Conservation (phyloP, 2,888 invertebrate species). For the Dicyrtoma fusca region DNA sequence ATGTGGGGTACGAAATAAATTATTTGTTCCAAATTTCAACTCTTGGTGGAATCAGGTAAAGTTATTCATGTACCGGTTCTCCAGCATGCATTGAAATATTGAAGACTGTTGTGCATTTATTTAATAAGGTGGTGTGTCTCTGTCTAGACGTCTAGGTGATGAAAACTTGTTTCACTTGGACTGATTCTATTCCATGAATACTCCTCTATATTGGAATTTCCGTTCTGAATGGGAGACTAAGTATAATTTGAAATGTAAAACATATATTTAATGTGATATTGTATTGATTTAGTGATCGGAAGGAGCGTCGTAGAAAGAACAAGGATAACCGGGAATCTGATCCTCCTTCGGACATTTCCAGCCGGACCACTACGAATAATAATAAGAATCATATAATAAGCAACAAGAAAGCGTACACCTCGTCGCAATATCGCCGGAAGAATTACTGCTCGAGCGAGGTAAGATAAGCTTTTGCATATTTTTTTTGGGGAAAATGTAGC, state of each 20-base stretch:
- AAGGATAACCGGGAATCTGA: constrained; percentile 53
- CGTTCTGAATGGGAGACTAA: too few species aligned
- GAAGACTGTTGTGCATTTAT: too few species aligned
- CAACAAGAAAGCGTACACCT: constrained; percentile 51
- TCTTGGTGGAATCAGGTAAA: too few species aligned
- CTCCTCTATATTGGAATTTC: too few species aligned
- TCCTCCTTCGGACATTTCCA: constrained; percentile 48
- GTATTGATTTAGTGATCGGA: constrained; percentile 50
- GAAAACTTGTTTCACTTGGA: constrained; percentile 15
- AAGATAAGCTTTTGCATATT: constrained; percentile 33
- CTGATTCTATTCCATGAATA: too few species aligned
- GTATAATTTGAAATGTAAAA: too few species aligned
- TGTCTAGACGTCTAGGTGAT: too few species aligned
- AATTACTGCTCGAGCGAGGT: constrained; percentile 54
- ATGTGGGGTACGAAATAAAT: too few species aligned
- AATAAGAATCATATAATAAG: constrained; percentile 45
- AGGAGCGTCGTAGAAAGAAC: constrained; percentile 55
- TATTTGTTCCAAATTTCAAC: too few species aligned
- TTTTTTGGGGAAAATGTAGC: background rate
- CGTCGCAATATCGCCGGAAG: constrained; percentile 49
- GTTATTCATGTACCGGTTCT: too few species aligned
- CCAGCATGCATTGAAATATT: too few species aligned
- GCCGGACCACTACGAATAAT: constrained; percentile 39
- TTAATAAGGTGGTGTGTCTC: too few species aligned
- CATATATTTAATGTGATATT: background rate